Evolutionary conservation across 1,140 invertebrate genomes (phyloP).

Genomic region (Brachionus paranguensis): DNA sequence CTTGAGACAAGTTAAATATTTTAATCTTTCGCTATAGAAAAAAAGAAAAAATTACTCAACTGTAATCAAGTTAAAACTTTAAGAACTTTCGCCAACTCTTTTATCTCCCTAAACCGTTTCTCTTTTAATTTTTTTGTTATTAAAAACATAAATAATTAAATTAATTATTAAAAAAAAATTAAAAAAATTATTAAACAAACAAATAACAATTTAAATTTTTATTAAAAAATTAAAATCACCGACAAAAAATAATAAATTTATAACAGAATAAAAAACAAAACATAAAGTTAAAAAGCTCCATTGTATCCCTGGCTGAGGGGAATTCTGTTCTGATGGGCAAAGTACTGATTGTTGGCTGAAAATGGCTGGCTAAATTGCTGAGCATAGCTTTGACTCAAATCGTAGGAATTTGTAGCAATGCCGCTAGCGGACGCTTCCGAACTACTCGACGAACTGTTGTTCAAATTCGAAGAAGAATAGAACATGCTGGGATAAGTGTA

Average conservation of each 20-base stretch:
- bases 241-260: slow-evolving; percentile 10
- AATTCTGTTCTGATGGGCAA: not conserved
- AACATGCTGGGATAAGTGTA: slow-evolving; percentile 6
- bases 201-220: not conserved
- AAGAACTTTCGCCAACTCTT: not conserved
- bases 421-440: not conserved
- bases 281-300: not conserved
- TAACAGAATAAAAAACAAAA: not conserved
- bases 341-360: not conserved
- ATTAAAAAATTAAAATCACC: slow-evolving; percentile 35
- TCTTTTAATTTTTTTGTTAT: no score
- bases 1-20: slow-evolving; percentile 12
- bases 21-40: not conserved
- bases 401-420: not conserved
- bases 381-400: not conserved
- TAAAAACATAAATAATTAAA: no score
- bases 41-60: slow-evolving; percentile 19
- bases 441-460: not conserved
- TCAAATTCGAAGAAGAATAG: not conserved
- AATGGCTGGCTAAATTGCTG: not conserved
- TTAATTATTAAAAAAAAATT: not conserved
- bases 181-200: no score
- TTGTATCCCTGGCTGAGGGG: not conserved
- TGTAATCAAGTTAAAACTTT: slow-evolving; percentile 28
- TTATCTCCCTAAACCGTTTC: not conserved